Base-by-base conservation (phyloP, 2,888 invertebrate species). In the Nomada fabriciana region DNA sequence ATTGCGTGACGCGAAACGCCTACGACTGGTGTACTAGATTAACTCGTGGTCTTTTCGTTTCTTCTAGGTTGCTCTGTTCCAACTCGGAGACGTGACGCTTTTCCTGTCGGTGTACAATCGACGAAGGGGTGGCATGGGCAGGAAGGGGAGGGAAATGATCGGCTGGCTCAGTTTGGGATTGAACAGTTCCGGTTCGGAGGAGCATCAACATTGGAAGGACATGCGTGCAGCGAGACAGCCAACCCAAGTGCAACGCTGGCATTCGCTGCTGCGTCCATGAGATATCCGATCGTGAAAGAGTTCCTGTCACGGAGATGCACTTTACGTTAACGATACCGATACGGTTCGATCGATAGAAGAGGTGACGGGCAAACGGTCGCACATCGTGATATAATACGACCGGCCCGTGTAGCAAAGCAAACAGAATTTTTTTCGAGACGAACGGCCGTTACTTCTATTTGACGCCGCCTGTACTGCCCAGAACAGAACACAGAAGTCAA, bases 131-230 rank as follows among this genome's bases (percentile, higher is more conserved):
- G 97, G 97, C 86, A 98, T 98, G 94, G 97, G 98, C 87, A 97
- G 97, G 88, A 99, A 98, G 93, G 97, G 98, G 88, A 98, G 98
- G 92, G 98, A 99, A 94, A 98, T 98, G 97, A 97, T 99, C 88
- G 99, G 99, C 81, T 99, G 99, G 98, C 98, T 99, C 94, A 97
- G 98, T 82, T 94, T 99, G 77, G 99, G 99, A 9, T 95, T 98
- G 93, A 98, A 97, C 94, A 97, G 98, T 88, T 98, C 98, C 75
- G 98, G 98, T 29, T 97, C 98, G 72, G 98, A 98, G 92, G 98
- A 98, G 94, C 95, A 97, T 75, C 96, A 97, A 29, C 98, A 99
- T 94, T 99, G 98, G 98, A 96, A 97, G 94, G 98, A 98, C 91
- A 97, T 98, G 96, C 96, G 98, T 88, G 97, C 98, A 91, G 95